Percentiles rank a stretch among this genome's conserved stretches.
These are phyloP conservation scores for Chorisops tibialis DNA, from an alignment of 2,888 invertebrate species.

Conservation along the genomic window DNA sequence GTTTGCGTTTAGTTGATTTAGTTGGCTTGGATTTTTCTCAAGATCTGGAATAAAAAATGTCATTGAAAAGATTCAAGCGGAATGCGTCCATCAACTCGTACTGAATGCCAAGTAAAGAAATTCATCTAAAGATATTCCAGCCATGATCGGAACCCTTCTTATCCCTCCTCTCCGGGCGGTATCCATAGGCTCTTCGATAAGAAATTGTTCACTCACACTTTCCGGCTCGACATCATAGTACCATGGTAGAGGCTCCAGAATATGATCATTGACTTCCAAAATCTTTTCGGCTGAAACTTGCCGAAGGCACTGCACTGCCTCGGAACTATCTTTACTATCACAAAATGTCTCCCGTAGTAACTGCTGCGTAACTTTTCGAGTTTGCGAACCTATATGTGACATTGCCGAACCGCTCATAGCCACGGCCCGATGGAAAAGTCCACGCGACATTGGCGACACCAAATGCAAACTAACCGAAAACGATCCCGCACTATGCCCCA, in stretches of 20 bases:
- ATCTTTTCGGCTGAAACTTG: conserved; percentile 39
- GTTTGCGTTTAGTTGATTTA: background rate
- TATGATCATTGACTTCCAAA: conserved; percentile 27
- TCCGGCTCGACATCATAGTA: conserved; percentile 59
- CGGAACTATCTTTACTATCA: conserved; percentile 54
- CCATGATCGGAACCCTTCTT: conserved; percentile 59
- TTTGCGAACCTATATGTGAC: conserved; percentile 35
- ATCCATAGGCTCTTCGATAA: conserved; percentile 56
- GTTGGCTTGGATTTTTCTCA: background rate
- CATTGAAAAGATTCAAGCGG: background rate
- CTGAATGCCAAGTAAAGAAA: conserved; percentile 53
- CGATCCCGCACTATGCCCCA: conserved; percentile 52
- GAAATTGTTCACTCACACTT: conserved; percentile 59
- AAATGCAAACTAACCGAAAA: conserved; percentile 39
- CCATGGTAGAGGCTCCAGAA: conserved; percentile 35
- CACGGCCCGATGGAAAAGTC: conserved; percentile 66
- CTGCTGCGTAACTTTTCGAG: conserved; percentile 38
- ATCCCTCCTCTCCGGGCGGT: conserved; percentile 56
- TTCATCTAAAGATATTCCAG: conserved; percentile 62
- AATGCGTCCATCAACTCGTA: background rate
- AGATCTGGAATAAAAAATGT: background rate
- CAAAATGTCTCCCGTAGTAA: conserved; percentile 52
- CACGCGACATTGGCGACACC: conserved; percentile 62
- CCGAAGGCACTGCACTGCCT: conserved; percentile 58
- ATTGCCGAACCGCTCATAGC: conserved; percentile 63